Conservation (phyloP, 2,113 vertebrate genomes). For the Atractosteus spatula region DNA sequence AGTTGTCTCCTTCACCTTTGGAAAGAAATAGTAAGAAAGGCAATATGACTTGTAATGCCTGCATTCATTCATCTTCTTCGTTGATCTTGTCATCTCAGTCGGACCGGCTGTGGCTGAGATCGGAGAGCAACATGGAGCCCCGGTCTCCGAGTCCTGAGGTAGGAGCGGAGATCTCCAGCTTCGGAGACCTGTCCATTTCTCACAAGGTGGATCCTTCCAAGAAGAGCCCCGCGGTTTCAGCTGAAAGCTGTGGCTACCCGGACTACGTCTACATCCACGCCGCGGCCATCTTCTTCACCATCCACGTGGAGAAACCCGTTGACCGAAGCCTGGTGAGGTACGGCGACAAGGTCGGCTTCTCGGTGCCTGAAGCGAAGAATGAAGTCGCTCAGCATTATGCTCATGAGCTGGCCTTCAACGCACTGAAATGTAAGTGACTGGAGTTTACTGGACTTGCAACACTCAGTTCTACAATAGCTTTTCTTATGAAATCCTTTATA, state of each 20-base stretch:
- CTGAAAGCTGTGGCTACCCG: conserved; percentile 51
- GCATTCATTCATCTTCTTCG: too few relatives aligned
- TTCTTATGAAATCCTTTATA: too few relatives aligned
- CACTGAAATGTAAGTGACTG: conserved; percentile 84
- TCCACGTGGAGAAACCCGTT: conserved; percentile 60
- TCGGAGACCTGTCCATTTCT: conserved; percentile 22
- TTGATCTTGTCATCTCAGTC: not conserved
- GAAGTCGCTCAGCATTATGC: conserved; percentile 52
- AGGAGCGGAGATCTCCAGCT: conserved; percentile 14
- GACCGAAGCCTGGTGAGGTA: conserved; percentile 65
- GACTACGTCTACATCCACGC: conserved; percentile 76
- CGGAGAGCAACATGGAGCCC: conserved; percentile 34
- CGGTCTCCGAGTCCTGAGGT: conserved; percentile 8
- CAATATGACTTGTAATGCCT: too few relatives aligned
- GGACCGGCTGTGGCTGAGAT: not conserved
- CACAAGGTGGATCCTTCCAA: not conserved
- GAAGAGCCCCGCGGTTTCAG: conserved; percentile 13
- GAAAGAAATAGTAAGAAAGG: too few relatives aligned
- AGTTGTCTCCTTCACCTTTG: too few relatives aligned
- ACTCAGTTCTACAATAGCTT: too few relatives aligned
- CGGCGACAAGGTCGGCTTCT: conserved; percentile 42
- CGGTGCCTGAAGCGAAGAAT: conserved; percentile 48
- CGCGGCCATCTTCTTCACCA: conserved; percentile 77
- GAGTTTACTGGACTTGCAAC: too few relatives aligned
- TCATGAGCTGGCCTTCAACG: conserved; percentile 80